A percentile compares a stretch with the other conserved stretches of the same genome.
These are phyloP conservation scores for Echinarachnius parma DNA, from an alignment of 53 echinoderm and acorn worm genomes.

Conservation along the genomic window DNA sequence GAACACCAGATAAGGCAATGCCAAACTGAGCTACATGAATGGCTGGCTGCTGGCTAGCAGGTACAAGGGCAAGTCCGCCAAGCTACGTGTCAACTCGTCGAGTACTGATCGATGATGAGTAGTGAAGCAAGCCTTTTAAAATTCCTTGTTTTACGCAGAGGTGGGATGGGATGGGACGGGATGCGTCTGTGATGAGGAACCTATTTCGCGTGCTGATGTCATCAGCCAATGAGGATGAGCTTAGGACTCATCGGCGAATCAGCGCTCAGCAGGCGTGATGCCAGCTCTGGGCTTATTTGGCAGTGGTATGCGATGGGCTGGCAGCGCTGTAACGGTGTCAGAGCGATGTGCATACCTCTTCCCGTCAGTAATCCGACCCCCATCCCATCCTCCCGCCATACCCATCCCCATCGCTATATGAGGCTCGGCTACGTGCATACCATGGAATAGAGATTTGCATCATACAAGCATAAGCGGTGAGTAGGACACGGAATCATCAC, in stretches of 20 bases:
- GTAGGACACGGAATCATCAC: no score
- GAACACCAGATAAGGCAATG: slow-evolving; percentile 44
- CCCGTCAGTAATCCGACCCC: slow-evolving; percentile 32
- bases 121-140: slow-evolving; percentile 29
- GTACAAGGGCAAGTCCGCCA: slow-evolving; percentile 44
- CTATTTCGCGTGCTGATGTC: slow-evolving; percentile 10
- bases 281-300: slow-evolving; percentile 93
- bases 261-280: slow-evolving; percentile 50
- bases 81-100: slow-evolving; percentile 37
- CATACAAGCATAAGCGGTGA: background rate
- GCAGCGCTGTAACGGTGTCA: slow-evolving; percentile 32
- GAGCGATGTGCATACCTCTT: slow-evolving; percentile 33
- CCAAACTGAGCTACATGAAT: slow-evolving; percentile 17
- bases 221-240: slow-evolving; percentile 56
- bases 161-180: slow-evolving; percentile 26
- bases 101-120: slow-evolving; percentile 52
- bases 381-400: slow-evolving; percentile 20
- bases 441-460: slow-evolving; percentile 6
- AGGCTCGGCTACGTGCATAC: slow-evolving; percentile 35
- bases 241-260: slow-evolving; percentile 51
- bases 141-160: slow-evolving; percentile 18
- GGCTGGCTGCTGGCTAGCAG: slow-evolving; percentile 9
- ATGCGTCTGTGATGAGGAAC: no score
- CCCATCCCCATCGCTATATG: slow-evolving; percentile 42
- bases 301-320: slow-evolving; percentile 82